phyloP scores from a whole-genome alignment of 2,888 invertebrate genomes.

The Brachyptera putata region DNA sequence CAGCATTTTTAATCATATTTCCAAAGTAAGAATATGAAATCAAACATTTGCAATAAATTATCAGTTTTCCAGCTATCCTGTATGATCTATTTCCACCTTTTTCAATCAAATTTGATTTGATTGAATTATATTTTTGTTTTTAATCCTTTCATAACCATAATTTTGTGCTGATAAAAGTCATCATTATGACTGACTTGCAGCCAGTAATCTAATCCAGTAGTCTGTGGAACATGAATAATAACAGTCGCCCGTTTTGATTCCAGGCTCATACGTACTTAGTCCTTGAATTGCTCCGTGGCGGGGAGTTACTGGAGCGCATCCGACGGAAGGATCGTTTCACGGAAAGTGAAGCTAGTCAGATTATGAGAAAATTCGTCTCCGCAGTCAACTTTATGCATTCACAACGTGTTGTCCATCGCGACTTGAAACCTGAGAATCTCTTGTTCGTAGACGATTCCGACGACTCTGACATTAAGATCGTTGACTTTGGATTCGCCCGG shows the following conservation, averaged over 20 bases:
- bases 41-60: too few species aligned
- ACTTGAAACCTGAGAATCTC: constrained; percentile 89
- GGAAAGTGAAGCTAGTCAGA: constrained; percentile 72
- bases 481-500: constrained; percentile 96
- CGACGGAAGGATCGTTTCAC: constrained; percentile 62
- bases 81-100: too few species aligned
- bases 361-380: constrained; percentile 76
- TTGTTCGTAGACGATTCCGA: constrained; percentile 58
- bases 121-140: too few species aligned
- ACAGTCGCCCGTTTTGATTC: constrained; percentile 25
- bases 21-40: too few species aligned
- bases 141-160: too few species aligned
- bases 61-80: too few species aligned
- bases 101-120: too few species aligned
- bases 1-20: too few species aligned
- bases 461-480: constrained; percentile 71
- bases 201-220: too few species aligned
- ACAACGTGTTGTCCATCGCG: constrained; percentile 82
- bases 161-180: too few species aligned
- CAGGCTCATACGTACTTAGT: constrained; percentile 84
- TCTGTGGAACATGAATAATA: not conserved
- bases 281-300: constrained; percentile 78
- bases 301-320: constrained; percentile 70
- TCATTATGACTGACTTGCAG: too few species aligned
- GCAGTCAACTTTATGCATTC: constrained; percentile 84